Base-by-base conservation (phyloP, 2,113 vertebrate species). In the Entomyzon cyanotis region DNA sequence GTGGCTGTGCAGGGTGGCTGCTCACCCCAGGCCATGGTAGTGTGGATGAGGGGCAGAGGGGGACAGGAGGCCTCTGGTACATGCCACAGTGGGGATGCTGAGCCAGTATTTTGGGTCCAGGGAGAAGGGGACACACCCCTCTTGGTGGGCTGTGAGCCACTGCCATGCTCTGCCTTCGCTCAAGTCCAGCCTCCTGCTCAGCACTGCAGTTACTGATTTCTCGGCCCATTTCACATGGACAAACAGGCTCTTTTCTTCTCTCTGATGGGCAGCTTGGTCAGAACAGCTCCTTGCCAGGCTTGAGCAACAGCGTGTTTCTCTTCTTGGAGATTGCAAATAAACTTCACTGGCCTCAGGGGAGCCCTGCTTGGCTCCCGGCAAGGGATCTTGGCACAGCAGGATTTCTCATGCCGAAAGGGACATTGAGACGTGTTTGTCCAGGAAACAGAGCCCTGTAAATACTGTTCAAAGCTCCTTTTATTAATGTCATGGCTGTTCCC, bases 11-110 rank as follows among this genome's bases (percentile, higher is more conserved):
- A 3, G 3, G 23, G 20, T 15, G 60, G 20, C 31, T 42, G 30
- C 79, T 44, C 14, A 1, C 31, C 31, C 17, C 4, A 33, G 27
- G 63, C 1, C 3, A 18, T 7, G 58, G 58, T 16, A 15, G 19
- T 1, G 3, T 0, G 1, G 15, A 10, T 10, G 1, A 33, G 27
- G 10, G 27, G 3, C 20, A 27, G 22, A 25, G 31, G 8, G 22
- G 39, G 30, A 25, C 4, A 1, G 31, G 23, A 53, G 20, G 17
- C 19, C 52, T 7, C 5, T 9, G n/a, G 24, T 4, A 4, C 6
- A 1, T 9, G 3, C 22, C 10, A 11, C 0, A 3, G 30, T 7
- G 46, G 15, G 62, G 62, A 10, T 35, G 15, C 67, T 55, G 52
- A 67, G 42, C 16, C 52, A 70, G 46, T 2, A 0, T 42, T 65